phyloP scores from a whole-genome alignment of 2,113 vertebrate species.

The Pachyramphus minor region DNA sequence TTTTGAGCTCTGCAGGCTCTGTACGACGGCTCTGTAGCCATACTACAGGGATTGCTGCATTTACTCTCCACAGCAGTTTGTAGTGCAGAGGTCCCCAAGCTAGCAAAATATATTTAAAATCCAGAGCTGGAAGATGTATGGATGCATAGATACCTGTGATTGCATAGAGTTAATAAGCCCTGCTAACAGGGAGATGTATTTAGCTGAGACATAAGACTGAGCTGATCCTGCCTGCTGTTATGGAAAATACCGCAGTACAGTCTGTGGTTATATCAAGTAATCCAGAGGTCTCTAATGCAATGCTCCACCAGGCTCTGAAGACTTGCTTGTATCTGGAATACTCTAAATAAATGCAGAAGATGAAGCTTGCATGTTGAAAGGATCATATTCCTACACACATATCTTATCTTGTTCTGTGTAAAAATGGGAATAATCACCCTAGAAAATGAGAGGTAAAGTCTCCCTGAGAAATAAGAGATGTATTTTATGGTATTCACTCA shows the following conservation, averaged over 20 bases:
- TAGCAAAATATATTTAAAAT: neutral
- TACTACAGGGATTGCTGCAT: neutral
- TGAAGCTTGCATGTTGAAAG: neutral
- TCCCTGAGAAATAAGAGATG: neutral
- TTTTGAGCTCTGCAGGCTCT: neutral
- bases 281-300: neutral
- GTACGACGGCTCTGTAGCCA: rapidly evolving
- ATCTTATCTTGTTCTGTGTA: neutral
- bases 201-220: neutral
- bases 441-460: neutral
- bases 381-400: neutral
- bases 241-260: neutral
- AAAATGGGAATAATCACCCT: neutral
- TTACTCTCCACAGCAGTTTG: neutral
- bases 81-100: neutral
- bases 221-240: neutral
- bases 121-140: neutral
- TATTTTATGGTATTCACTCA: neutral
- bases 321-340: neutral
- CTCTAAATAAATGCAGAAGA: neutral
- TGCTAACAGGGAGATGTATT: neutral
- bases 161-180: neutral
- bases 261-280: neutral
- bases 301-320: neutral
- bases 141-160: neutral